Base-by-base conservation (phyloP, 1,140 invertebrate genomes). In the Pseudomyrmex concolor region DNA sequence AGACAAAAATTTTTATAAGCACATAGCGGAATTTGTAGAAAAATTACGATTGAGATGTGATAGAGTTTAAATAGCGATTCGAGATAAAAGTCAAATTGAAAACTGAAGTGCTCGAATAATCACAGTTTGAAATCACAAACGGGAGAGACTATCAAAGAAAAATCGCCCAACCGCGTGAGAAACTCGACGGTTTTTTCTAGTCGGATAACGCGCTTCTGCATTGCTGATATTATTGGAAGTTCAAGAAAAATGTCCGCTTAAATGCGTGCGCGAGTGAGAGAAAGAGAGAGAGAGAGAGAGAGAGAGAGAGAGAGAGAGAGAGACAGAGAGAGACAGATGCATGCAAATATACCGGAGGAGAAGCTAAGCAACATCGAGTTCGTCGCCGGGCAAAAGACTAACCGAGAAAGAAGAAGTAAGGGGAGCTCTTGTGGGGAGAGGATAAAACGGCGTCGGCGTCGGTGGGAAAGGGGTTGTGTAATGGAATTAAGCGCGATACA, bases 401-500 rank as follows among this genome's bases (percentile, higher is more conserved):
- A 68, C 22, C n/a, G 72, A 74, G 8, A 55, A 19, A 13, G 17
- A 57, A 62, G 57, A 10, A 72, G 17, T 34, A 34, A 34, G 19
- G 17, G 19, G 7, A 13, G 34, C 5, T 22, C n/a, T 51, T 10
- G 15, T n/a, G 25, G 25, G 17, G 2, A 15, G 48, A 34, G 19
- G 15, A 45, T 48, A 34, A 48, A 17, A 10, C 45, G 17, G 15
- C n/a, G n/a, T 45, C 3, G 13, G 17, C 50, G 54, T 7, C n/a
- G n/a, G 48, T 10, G 43, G 77, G 9, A 66, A 80, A 89, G 80
- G 82, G 45, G 71, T 73, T 77, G 87, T 77, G 87, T 88, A 74
- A 91, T 85, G 86, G 88, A 91, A 92, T 91, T 92, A 92, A 91
- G 87, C 84, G 82, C 86, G 85, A 91, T 91, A 88, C 87, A 89